Evolutionary conservation across 2,888 invertebrate species (phyloP), one percentile per base, ranked within the genome.

Genomic region (Pseudoips prasinana): DNA sequence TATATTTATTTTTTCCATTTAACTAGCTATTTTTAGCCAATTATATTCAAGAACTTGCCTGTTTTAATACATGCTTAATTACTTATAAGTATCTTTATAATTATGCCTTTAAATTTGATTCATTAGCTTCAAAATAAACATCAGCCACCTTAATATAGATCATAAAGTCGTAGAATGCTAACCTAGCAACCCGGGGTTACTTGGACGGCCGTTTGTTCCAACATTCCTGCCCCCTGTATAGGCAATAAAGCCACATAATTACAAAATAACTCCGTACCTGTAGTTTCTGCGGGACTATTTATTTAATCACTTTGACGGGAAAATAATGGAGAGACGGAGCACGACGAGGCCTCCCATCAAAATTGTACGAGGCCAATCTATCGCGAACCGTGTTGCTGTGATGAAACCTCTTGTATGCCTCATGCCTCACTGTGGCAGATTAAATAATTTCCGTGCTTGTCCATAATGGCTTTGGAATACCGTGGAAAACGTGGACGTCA

Each of bases 261-360:
- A 86, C 85, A 71, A 76, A 85, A 87, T 86, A 86, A 77, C 86
- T 84, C 69, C 52, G 68, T 69, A 71, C 75, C 70, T 73, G 70
- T 62, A 47, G 45, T 55, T 50, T 64, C 58, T 58, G 58, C 64
- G 72, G 74, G 75, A 81, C 82, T 85, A 85, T 87, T 87, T 87
- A 87, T 85, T 84, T 87, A 87, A 87, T 86, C 84, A 85, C 84
- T 85, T 84, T 87, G 86, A 84, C 82, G 78, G 74, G 76, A 70
- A 84, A 86, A 87, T 86, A 85, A 86, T 84, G 77, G 74, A 61
- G 65, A 67, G 55, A 59, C 63, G 59, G 45, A 41, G 49, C 47
- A 46, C 51, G 58, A 59, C 60, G 60, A n/a, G 57, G 59, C 60
- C 59, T 64, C 64, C 69, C 73, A 73, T 78, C 80, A 73, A 73